Conservation (phyloP, 2,888 invertebrate species). For the Coenonympha arcania region DNA sequence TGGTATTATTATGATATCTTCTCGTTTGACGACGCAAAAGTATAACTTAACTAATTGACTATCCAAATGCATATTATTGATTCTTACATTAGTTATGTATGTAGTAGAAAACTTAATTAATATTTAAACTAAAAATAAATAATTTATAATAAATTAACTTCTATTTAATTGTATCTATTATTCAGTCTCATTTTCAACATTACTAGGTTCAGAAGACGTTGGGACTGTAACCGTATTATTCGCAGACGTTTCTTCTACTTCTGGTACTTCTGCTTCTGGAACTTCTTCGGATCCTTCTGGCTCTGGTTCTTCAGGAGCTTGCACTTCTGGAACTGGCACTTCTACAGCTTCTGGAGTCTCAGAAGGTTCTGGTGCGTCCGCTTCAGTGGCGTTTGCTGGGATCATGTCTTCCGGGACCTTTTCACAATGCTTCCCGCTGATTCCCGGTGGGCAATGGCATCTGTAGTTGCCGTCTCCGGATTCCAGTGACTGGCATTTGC, state of each 20-base stretch:
- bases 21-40: too few species aligned
- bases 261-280: slow-evolving; percentile 11
- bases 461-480: slow-evolving; percentile 84
- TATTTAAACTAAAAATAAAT: too few species aligned
- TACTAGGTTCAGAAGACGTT: slow-evolving; percentile 33
- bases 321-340: neutral
- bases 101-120: too few species aligned
- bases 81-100: too few species aligned
- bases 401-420: slow-evolving; percentile 56
- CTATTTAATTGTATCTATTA: slow-evolving; percentile 21
- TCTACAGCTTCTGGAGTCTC: slow-evolving; percentile 18
- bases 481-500: slow-evolving; percentile 84
- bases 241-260: slow-evolving; percentile 20
- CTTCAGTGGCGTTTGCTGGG: slow-evolving; percentile 27
- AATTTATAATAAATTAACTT: too few species aligned
- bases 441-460: slow-evolving; percentile 83
- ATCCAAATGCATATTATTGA: too few species aligned
- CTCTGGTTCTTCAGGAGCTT: neutral
- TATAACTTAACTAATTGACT: too few species aligned
- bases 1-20: too few species aligned
- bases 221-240: slow-evolving; percentile 19
- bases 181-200: slow-evolving; percentile 55
- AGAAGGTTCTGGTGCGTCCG: slow-evolving; percentile 24
- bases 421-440: slow-evolving; percentile 84
- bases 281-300: neutral